Percentiles rank a stretch among this genome's conserved stretches.
Evolutionary conservation across 2,888 invertebrate species (phyloP).

Genomic region (Pseudococcus jackbeardsleyi): DNA sequence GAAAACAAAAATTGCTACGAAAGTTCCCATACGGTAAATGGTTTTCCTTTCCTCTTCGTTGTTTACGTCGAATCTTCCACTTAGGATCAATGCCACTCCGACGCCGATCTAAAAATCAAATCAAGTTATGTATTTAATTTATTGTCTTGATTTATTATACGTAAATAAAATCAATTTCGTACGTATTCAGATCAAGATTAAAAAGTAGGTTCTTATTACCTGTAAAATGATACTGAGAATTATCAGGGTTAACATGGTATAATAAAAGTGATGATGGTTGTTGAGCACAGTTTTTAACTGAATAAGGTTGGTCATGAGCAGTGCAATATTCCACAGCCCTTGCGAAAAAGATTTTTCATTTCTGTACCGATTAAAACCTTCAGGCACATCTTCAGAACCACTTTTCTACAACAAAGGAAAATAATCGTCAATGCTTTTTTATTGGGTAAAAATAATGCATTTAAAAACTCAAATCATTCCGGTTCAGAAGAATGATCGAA

Average conservation of each 20-base stretch:
- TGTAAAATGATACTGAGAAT: constrained; percentile 82
- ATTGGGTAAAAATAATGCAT: too few relatives aligned
- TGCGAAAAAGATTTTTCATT: constrained; percentile 90
- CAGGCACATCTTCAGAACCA: constrained; percentile 46
- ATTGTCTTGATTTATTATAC: not conserved
- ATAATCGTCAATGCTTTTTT: too few relatives aligned
- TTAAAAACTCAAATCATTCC: too few relatives aligned
- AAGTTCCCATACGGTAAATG: constrained; percentile 86
- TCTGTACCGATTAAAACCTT: constrained; percentile 86
- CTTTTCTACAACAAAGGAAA: too few relatives aligned
- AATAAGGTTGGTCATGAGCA: constrained; percentile 89
- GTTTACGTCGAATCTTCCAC: constrained; percentile 85
- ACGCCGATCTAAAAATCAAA: constrained; percentile 78
- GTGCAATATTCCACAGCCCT: constrained; percentile 91
- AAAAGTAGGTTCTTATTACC: constrained; percentile 68
- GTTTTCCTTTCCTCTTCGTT: constrained; percentile 80
- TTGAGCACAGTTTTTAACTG: constrained; percentile 87
- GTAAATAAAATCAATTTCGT: too few relatives aligned
- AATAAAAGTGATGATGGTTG: constrained; percentile 77
- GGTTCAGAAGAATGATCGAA: too few relatives aligned
- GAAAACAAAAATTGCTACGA: constrained; percentile 86
- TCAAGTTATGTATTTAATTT: too few relatives aligned
- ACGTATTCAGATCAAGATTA: not conserved
- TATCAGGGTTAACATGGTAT: constrained; percentile 81
- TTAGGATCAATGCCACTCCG: constrained; percentile 86